Evolutionary conservation across 2,888 invertebrate species (phyloP), one percentile per base, ranked within the genome.

Genomic region (Arrhopalites spinosus): DNA sequence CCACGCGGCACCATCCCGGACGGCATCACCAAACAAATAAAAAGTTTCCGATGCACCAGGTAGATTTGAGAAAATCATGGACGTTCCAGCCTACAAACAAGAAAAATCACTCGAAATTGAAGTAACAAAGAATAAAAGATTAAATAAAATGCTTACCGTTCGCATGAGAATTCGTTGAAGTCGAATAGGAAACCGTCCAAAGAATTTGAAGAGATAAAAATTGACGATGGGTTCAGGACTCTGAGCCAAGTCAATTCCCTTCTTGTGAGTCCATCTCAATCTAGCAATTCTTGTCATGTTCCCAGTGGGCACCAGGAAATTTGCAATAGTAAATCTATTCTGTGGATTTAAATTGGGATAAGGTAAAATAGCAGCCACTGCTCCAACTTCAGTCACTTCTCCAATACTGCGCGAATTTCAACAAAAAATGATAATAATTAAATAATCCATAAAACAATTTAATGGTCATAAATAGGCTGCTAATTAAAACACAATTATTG

Each of bases 311-410:
- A 77, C 78, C 0, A 77, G 77, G 20, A 82, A 73, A 64, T 79
- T 80, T n/a, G 77, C 79, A 8, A 81, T 81, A 0, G 81, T 78
- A 64, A 81, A 82, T 15, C 79, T 77, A 74, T 82, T 82, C 64
- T 79, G 81, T 27, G 79, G 72, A 25, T 59, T 23, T 3, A 59
- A 25, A 25, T 67, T 76, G 7, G 79, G 80, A 59, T 81, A 81
- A 0, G 82, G 81, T 7, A 81, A 69, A 71, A 82, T 78, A 15
- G 78, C 79, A 3, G 78, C 75, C 73, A 82, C 79, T 11, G 77
- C 77, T 0, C 79, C 82, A 20, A 80, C 66, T 8, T 77, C 80
- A 17, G 67, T 73, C 23, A 50, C 47, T 2, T 74, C 68, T 45
- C 70, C 73, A 15, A 71, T 61, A 20, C n/a, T n/a, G n/a, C n/a